phyloP scores from a whole-genome alignment of 2,888 invertebrate species.

The Protodeltote pygarga region DNA sequence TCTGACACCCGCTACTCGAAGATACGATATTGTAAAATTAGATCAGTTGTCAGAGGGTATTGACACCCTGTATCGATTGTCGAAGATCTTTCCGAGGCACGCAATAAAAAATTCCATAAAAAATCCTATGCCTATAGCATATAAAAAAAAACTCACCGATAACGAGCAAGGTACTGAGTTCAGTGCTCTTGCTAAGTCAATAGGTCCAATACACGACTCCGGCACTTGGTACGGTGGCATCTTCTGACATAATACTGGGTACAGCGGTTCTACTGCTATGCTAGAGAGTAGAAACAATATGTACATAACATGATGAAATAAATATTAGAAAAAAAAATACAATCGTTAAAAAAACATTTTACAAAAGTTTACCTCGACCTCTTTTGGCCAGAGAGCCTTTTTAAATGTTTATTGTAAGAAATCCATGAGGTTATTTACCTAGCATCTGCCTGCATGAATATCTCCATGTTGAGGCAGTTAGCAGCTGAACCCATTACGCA shows the following conservation, averaged over 20 bases:
- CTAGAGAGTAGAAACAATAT: slow-evolving; percentile 79
- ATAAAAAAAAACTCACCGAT: slow-evolving; percentile 86
- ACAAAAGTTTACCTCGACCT: too few relatives aligned
- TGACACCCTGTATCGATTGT: too few relatives aligned
- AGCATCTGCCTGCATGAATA: slow-evolving; percentile 97
- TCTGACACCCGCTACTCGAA: too few relatives aligned
- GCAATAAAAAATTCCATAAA: too few relatives aligned
- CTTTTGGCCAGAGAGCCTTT: too few relatives aligned
- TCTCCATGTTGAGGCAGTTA: slow-evolving; percentile 95
- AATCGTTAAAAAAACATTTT: background rate
- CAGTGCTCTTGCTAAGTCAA: slow-evolving; percentile 93
- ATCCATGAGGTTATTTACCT: slow-evolving; percentile 79
- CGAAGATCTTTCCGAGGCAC: too few relatives aligned
- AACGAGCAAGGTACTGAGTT: slow-evolving; percentile 96
- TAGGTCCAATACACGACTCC: slow-evolving; percentile 88
- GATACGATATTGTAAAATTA: too few relatives aligned
- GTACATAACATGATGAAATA: background rate
- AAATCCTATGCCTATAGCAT: background rate
- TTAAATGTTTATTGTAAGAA: too few relatives aligned
- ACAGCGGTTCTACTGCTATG: slow-evolving; percentile 96
- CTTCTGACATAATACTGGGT: slow-evolving; percentile 89
- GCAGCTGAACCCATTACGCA: slow-evolving; percentile 97
- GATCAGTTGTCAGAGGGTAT: too few relatives aligned
- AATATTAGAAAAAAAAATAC: background rate
- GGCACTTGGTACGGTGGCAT: slow-evolving; percentile 83